These are phyloP conservation scores for Scrobipalpa costella DNA, from an alignment of 2,888 invertebrate genomes.

Conservation along the genomic window DNA sequence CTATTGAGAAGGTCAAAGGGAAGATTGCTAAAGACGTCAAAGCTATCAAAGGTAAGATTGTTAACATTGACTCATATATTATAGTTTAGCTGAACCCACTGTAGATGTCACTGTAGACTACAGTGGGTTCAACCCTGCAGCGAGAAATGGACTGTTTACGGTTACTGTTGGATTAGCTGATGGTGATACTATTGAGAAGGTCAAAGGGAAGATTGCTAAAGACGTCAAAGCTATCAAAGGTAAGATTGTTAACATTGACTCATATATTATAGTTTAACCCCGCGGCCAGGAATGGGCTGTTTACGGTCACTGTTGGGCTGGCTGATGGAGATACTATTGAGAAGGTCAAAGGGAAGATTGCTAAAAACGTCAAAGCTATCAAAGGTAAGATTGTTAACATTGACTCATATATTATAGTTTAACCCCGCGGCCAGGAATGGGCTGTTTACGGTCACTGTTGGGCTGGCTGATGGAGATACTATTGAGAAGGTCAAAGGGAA, in stretches of 20 bases:
- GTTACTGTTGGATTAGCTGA: slow-evolving; percentile 84
- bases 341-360: slow-evolving; percentile 84
- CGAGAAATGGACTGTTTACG: slow-evolving; percentile 89
- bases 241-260: slow-evolving; percentile 48
- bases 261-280: too few relatives aligned
- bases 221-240: slow-evolving; percentile 86
- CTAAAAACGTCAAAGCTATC: slow-evolving; percentile 84
- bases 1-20: slow-evolving; percentile 82
- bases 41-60: slow-evolving; percentile 84
- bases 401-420: too few relatives aligned
- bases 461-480: too few relatives aligned
- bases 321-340: slow-evolving; percentile 86
- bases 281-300: slow-evolving; percentile 87
- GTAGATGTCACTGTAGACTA: slow-evolving; percentile 76
- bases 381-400: too few relatives aligned
- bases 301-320: slow-evolving; percentile 85
- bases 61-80: slow-evolving; percentile 9
- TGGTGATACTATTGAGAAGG: slow-evolving; percentile 85
- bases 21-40: slow-evolving; percentile 85
- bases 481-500: too few relatives aligned
- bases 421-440: too few relatives aligned
- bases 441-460: too few relatives aligned
- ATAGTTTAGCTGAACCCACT: neutral
- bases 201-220: slow-evolving; percentile 86
- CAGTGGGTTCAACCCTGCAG: slow-evolving; percentile 91